Base-by-base conservation (phyloP, 2,888 invertebrate species). In the Chalcosyrphus nemorum region DNA sequence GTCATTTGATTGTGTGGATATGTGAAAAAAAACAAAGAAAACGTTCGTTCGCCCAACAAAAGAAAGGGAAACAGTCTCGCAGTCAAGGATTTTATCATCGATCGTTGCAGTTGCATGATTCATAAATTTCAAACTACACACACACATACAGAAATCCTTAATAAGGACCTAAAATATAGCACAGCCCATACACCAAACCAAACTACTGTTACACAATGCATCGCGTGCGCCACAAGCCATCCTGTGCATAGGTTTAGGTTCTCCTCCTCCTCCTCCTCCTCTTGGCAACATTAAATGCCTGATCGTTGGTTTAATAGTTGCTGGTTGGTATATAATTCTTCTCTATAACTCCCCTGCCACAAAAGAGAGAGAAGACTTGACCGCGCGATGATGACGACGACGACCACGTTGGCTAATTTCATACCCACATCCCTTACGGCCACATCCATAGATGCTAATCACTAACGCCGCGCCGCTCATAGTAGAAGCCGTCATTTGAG, bases 171-270 rank as follows among this genome's bases (percentile, higher is more conserved):
- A 24, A 35, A 50, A 35, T 57, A 70, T 63, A 9, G 5, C 38
- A 32, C 17, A 38, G n/a, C 19, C 24, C 47, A 29, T 15, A 50
- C 57, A 59, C n/a, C 65, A 38, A 29, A 45, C 57, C 59, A 71
- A 81, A 77, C 77, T 77, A 77, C 82, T 82, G 82, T 82, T 82
- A 78, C 61, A 66, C 72, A 72, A 68, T 54, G 54, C 54, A 82
- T 82, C 82, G 82, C 82, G 82, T 82, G 82, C 76, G 63, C 72
- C 81, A 77, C 77, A 71, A 71, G 71, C 57, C 80, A 59, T 66
- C 65, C 57, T 50, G 19, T 5, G 66, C 66, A 75, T 43, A 57
- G 57, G 17, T 43, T n/a, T n/a, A n/a, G n/a, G n/a, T n/a, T n/a
- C n/a, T n/a, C n/a, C n/a, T n/a, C n/a, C n/a, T n/a, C 15, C 32